Evolutionary conservation across 2,113 vertebrate genomes (phyloP).

Genomic region (Upupa epops): DNA sequence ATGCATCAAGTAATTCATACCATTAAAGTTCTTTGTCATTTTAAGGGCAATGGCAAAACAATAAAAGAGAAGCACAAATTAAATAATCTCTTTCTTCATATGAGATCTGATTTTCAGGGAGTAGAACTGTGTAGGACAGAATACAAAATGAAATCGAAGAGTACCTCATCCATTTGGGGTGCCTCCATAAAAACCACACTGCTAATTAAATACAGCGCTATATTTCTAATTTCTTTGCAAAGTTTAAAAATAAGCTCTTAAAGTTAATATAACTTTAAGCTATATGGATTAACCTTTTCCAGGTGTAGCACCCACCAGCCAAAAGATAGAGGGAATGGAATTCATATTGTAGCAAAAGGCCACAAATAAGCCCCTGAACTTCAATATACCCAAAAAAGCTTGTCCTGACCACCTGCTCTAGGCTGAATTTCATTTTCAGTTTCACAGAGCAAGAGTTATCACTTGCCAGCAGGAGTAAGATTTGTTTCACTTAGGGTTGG

Average conservation of each 20-base stretch:
- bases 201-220: neutral
- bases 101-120: neutral
- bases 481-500: neutral
- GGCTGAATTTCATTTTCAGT: neutral
- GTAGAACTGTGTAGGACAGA: neutral
- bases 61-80: neutral
- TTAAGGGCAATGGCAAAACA: neutral
- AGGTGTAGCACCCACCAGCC: neutral
- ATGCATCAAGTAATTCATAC: neutral
- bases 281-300: neutral
- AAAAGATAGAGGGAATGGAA: neutral
- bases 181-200: neutral
- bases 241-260: neutral
- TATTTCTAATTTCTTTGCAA: neutral
- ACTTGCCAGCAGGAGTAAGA: neutral
- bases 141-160: neutral
- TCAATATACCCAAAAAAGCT: neutral
- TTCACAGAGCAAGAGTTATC: neutral
- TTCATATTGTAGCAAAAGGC: neutral
- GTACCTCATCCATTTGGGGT: neutral
- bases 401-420: neutral
- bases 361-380: neutral
- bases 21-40: neutral
- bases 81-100: neutral
- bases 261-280: neutral